These are phyloP conservation scores for Danio kyathit DNA, from an alignment of 2,797 vertebrate genomes.

Conservation along the genomic window DNA sequence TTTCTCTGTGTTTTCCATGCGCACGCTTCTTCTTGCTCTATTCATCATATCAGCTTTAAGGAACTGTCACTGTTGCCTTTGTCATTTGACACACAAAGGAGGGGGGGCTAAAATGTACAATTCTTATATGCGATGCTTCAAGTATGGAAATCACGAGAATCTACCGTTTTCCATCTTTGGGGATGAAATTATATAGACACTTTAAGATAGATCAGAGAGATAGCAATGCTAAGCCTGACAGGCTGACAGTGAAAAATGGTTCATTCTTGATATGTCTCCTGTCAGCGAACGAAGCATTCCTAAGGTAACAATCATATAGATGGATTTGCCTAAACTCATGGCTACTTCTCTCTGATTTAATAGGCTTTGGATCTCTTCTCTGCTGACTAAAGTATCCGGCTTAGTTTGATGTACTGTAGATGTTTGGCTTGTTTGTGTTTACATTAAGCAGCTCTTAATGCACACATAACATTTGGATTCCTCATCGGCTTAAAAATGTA, in stretches of 20 bases:
- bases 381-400: neutral
- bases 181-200: slow-evolving; percentile 50
- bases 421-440: slow-evolving; percentile 22
- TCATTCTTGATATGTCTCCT: slow-evolving; percentile 35
- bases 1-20: neutral
- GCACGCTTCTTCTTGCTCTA: neutral
- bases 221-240: slow-evolving; percentile 48
- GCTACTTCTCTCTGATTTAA: slow-evolving; percentile 35
- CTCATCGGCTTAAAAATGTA: slow-evolving; percentile 13
- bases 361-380: slow-evolving; percentile 14
- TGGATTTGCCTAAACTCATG: slow-evolving; percentile 32
- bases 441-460: slow-evolving; percentile 36
- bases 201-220: slow-evolving; percentile 36
- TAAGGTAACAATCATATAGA: slow-evolving; percentile 51
- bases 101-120: slow-evolving; percentile 20
- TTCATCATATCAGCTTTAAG: slow-evolving; percentile 38
- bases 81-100: slow-evolving; percentile 39
- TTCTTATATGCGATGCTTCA: slow-evolving; percentile 42
- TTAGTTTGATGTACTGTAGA: neutral
- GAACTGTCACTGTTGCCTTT: slow-evolving; percentile 36
- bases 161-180: slow-evolving; percentile 34
- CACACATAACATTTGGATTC: neutral
- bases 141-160: slow-evolving; percentile 41
- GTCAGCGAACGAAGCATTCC: slow-evolving; percentile 34
- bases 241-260: slow-evolving; percentile 54